These are phyloP conservation scores for Callimorpha dominula DNA, from an alignment of 2,888 invertebrate species.

Conservation along the genomic window DNA sequence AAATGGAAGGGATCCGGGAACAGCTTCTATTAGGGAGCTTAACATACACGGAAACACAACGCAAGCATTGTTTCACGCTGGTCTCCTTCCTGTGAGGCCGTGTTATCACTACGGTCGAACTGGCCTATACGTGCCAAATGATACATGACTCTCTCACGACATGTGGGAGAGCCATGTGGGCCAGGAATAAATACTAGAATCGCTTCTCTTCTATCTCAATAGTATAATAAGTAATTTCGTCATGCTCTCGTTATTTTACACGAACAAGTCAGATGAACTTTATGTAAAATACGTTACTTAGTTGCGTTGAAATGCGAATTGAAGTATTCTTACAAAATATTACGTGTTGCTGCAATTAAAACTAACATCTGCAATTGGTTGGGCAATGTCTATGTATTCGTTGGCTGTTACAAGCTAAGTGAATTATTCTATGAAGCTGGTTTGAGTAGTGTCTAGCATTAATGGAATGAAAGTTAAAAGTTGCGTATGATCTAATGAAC, in stretches of 20 bases:
- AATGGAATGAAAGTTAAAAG: slow-evolving; percentile 55
- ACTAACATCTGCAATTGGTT: slow-evolving; percentile 26
- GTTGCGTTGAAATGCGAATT: slow-evolving; percentile 8
- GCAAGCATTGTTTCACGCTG: too few relatives aligned
- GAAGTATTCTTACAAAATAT: slow-evolving; percentile 23
- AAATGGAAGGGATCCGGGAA: too few relatives aligned
- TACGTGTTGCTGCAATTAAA: slow-evolving; percentile 31
- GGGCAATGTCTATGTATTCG: slow-evolving; percentile 23
- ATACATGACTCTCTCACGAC: too few relatives aligned
- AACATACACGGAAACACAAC: too few relatives aligned
- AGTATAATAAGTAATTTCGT: background rate
- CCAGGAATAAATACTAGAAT: too few relatives aligned
- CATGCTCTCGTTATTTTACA: background rate
- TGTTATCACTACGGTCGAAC: too few relatives aligned
- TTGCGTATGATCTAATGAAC: background rate
- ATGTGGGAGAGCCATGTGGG: too few relatives aligned
- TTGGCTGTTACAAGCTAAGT: slow-evolving; percentile 4
- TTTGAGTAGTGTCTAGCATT: slow-evolving; percentile 48
- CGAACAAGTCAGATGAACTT: background rate
- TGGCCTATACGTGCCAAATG: too few relatives aligned
- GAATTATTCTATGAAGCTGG: slow-evolving; percentile 22
- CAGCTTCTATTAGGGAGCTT: too few relatives aligned
- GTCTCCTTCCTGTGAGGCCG: too few relatives aligned
- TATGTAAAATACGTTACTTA: slow-evolving; percentile 2
- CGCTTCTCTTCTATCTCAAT: background rate